phyloP scores from a whole-genome alignment of 2,113 vertebrate genomes.

The Dryoscopus gambensis region DNA sequence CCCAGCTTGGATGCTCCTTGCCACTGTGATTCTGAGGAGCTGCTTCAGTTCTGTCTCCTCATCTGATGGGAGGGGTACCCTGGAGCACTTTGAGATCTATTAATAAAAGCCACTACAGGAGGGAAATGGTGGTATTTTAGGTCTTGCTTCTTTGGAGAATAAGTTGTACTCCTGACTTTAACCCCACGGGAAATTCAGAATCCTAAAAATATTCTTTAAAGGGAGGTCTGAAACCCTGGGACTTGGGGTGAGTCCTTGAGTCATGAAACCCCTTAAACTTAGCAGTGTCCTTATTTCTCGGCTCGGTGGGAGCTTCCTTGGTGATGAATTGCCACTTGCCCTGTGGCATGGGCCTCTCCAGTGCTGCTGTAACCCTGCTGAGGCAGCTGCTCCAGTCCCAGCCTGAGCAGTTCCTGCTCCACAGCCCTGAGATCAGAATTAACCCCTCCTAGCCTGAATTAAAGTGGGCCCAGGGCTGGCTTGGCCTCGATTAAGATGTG shows the following conservation, averaged over 20 bases:
- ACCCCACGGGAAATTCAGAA: not conserved
- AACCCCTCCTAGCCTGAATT: not conserved
- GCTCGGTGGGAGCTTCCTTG: not conserved
- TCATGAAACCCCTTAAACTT: not conserved
- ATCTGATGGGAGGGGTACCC: not conserved
- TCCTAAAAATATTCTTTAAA: not conserved
- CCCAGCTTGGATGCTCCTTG: not conserved
- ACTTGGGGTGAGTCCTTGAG: not conserved
- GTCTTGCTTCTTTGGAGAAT: not conserved
- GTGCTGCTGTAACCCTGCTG: not conserved
- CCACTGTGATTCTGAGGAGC: not conserved
- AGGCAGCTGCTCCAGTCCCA: not conserved
- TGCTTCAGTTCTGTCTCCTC: not conserved
- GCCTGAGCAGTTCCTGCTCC: not conserved
- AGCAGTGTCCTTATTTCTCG: no score
- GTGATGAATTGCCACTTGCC: not conserved
- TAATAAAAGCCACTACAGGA: not conserved
- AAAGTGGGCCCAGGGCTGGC: not conserved
- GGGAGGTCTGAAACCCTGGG: not conserved
- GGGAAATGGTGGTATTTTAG: not conserved
- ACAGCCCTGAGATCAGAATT: not conserved
- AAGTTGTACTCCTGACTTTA: not conserved
- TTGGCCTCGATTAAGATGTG: not conserved
- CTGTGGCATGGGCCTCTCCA: accelerated
- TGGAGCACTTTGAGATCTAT: not conserved